Percentiles rank a stretch among this genome's conserved stretches.
phyloP scores from a whole-genome alignment of 2,113 vertebrate species.

The Fulmarus glacialis region DNA sequence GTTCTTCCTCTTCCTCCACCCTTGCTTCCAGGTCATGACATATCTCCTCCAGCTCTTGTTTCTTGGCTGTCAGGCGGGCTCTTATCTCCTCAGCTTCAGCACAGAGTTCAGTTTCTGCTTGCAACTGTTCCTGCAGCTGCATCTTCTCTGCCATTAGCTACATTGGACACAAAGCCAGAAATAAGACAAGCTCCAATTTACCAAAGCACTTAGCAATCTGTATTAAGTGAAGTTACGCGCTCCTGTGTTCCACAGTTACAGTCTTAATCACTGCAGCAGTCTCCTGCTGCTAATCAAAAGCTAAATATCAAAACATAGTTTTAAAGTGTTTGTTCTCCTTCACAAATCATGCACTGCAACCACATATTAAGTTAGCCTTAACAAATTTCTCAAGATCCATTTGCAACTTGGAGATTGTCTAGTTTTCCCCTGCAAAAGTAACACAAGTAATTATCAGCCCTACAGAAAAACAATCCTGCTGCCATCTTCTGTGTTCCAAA shows the following conservation, averaged over 20 bases:
- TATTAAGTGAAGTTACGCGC: not conserved
- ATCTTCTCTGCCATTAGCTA: slow-evolving; percentile 90
- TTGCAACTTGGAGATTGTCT: not conserved
- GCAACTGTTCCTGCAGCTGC: slow-evolving; percentile 96
- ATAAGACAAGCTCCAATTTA: not conserved
- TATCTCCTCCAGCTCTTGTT: slow-evolving; percentile 97
- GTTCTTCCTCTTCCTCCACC: slow-evolving; percentile 96
- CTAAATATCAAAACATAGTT: not conserved
- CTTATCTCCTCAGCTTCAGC: slow-evolving; percentile 97
- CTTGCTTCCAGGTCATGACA: slow-evolving; percentile 96
- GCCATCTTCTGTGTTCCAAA: not conserved
- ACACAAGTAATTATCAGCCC: not conserved
- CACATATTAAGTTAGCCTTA: not conserved
- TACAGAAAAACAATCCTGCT: not conserved
- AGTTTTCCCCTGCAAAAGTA: not conserved
- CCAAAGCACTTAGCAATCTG: not conserved
- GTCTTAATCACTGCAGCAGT: not conserved
- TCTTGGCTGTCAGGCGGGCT: slow-evolving; percentile 90
- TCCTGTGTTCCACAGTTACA: not conserved
- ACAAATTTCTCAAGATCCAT: not conserved
- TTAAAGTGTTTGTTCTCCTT: not conserved
- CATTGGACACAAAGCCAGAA: not conserved
- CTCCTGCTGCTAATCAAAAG: not conserved
- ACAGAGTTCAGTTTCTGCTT: slow-evolving; percentile 95
- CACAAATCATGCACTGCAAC: not conserved